Base-by-base conservation (phyloP, 2,797 vertebrate genomes). In the Harpagifer antarcticus region DNA sequence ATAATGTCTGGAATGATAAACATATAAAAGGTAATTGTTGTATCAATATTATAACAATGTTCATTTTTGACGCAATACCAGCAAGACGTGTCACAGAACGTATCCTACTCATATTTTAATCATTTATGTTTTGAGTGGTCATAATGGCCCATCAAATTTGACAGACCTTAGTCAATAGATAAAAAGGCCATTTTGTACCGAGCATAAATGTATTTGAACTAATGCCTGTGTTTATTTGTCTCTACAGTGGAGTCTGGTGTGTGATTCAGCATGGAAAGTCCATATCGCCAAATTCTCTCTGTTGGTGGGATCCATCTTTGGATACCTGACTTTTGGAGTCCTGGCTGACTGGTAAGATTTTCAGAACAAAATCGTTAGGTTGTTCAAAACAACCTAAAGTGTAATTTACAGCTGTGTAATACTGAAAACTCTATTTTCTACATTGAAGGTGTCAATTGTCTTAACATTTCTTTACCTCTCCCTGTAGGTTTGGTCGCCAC, bases 221-320 rank as follows among this genome's bases (percentile, higher is more conserved):
- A 37, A 86, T 33, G n/a, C 16, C 17, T 79, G 63, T 72, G 68
- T 69, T 90, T 72, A 89, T 72, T 86, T 94, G 78, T 82, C 79
- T 85, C 92, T 89, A 40, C 90, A 99, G 98, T 99, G 97, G 97
- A 95, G 96, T 91, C 95, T 99, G 91, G 96, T 99, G 88, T 98
- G 97, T 79, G 94, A 96, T 27, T 97, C 96, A 10, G 94, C 96
- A 56, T 98, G 96, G 97, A 97, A 97, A 91, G 98, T 99, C 83
- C 98, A 99, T 86, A 99, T 99, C 68, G 97, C 98, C 76, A 99
- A 99, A 84, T 99, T 99, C 89, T 99, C 98, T 42, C 93, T 99
- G 23, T 92, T 99, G 87, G 98, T 99, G 86, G 98, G 98, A 69
- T 96, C 98, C 92, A 99, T 99, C 93, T 98, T 99, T 17, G 98